A percentile compares a stretch with the other conserved stretches of the same genome.
Evolutionary conservation across 2,113 vertebrate species (phyloP).

Genomic region (Corythoichthys haematopterus): DNA sequence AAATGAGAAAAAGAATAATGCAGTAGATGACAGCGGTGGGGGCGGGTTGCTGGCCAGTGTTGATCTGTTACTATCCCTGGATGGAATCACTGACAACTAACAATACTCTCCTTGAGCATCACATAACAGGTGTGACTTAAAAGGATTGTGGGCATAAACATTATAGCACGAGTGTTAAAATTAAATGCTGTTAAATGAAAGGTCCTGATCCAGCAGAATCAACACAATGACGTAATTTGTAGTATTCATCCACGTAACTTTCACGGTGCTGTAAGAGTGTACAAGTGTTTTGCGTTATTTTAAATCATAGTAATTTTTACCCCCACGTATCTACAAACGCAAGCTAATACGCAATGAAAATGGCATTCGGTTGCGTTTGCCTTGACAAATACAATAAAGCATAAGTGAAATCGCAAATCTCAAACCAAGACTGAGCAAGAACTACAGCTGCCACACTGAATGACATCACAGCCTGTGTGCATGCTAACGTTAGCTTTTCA

Average conservation of each 20-base stretch:
- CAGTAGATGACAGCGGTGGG: no score
- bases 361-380: no score
- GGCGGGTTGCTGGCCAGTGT: no score
- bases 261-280: not conserved
- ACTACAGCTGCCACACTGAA: not conserved
- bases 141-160: not conserved
- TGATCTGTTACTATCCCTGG: not conserved
- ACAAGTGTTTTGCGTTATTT: not conserved
- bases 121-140: not conserved
- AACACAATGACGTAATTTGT: not conserved
- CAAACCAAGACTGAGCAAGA: not conserved
- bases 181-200: not conserved
- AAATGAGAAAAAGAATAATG: no score
- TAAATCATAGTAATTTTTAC: not conserved
- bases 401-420: no score
- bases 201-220: not conserved
- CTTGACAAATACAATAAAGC: no score
- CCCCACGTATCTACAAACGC: not conserved
- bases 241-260: not conserved
- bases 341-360: not conserved
- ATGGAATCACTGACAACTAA: not conserved
- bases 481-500: slow-evolving; percentile 40
- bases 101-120: not conserved
- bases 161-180: not conserved
- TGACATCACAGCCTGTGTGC: slow-evolving; percentile 7